A percentile compares a stretch with the other conserved stretches of the same genome.
Evolutionary conservation across 2,113 vertebrate species (phyloP).

Genomic region (Ciconia boyciana): DNA sequence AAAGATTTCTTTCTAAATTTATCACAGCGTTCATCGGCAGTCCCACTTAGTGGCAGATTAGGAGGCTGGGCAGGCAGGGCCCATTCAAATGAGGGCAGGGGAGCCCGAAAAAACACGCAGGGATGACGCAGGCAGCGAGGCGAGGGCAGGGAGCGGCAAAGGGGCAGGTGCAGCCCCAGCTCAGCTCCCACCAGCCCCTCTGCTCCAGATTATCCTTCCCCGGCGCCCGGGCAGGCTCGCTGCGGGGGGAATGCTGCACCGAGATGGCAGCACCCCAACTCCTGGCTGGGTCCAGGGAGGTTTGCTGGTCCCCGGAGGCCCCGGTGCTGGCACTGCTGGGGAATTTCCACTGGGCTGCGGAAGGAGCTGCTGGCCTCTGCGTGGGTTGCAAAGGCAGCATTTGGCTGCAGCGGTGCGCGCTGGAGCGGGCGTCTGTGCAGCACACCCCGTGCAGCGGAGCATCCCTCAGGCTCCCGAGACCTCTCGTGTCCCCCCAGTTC

Average conservation of each 20-base stretch:
- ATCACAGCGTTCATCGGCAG: background rate
- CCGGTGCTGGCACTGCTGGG: background rate
- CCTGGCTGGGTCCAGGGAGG: background rate
- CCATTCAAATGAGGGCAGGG: background rate
- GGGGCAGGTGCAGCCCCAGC: background rate
- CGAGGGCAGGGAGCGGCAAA: background rate
- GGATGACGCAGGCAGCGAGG: background rate
- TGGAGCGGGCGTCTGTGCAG: background rate
- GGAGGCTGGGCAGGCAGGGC: background rate
- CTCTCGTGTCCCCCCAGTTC: rapidly evolving
- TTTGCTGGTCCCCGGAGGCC: background rate
- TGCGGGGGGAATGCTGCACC: background rate
- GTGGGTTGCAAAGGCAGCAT: rapidly evolving
- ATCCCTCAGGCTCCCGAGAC: background rate
- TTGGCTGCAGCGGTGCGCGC: background rate
- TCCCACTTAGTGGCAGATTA: background rate
- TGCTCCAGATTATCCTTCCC: rapidly evolving
- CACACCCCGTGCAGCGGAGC: background rate
- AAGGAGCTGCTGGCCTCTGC: background rate
- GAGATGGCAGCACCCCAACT: background rate
- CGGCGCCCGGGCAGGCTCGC: background rate
- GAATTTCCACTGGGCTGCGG: conserved; percentile 13
- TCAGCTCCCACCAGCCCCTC: rapidly evolving
- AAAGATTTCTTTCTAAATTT: conserved; percentile 65
- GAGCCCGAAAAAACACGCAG: background rate